A percentile compares a stretch with the other conserved stretches of the same genome.
These are phyloP conservation scores for Heteronetta atricapilla DNA, from an alignment of 2,113 vertebrate species.

Conservation along the genomic window DNA sequence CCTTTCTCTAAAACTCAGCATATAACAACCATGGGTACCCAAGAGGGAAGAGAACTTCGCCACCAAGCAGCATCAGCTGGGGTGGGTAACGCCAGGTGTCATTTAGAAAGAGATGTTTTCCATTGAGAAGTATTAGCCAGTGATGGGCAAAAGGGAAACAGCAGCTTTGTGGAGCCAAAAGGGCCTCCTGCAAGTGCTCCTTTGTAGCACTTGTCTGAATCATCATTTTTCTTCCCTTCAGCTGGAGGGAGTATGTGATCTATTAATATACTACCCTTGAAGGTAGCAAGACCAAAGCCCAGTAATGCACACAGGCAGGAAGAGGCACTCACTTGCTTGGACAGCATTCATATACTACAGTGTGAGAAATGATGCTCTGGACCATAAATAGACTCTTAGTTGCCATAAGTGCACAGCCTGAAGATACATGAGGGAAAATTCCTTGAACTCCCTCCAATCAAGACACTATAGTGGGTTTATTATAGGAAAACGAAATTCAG, in stretches of 20 bases:
- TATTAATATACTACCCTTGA: neutral
- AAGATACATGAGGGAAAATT: neutral
- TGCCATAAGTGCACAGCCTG: neutral
- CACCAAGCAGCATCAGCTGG: neutral
- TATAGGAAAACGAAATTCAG: neutral
- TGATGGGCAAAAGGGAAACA: neutral
- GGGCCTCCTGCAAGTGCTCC: neutral
- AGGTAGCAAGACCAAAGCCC: neutral
- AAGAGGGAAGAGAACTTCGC: neutral
- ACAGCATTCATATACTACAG: neutral
- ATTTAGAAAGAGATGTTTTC: neutral
- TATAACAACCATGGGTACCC: neutral
- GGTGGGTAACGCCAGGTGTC: neutral
- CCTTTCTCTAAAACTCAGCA: neutral
- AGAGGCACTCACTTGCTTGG: neutral
- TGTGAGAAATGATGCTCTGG: neutral
- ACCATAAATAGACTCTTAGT: constrained; percentile 27
- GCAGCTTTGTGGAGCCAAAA: neutral
- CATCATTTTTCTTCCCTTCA: neutral
- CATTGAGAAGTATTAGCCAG: neutral
- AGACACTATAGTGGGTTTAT: neutral
- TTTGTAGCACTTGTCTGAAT: neutral
- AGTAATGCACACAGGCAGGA: neutral
- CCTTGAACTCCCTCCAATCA: neutral
- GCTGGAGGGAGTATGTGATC: neutral